These are phyloP conservation scores for Antitype chi DNA, from an alignment of 2,888 invertebrate genomes.

Conservation along the genomic window DNA sequence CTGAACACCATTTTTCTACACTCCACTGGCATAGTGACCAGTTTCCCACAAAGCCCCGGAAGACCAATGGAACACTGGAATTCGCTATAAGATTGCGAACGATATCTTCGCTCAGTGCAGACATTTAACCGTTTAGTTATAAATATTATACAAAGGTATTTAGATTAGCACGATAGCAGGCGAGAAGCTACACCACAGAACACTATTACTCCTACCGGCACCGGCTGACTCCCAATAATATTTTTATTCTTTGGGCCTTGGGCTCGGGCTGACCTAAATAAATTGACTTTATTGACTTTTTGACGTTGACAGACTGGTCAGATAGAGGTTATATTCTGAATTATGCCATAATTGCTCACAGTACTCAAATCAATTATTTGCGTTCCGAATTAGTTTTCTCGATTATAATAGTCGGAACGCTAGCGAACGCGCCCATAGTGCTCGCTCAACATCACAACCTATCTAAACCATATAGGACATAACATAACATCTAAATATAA, in stretches of 20 bases:
- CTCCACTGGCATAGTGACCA: constrained; percentile 92
- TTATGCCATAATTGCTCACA: no score
- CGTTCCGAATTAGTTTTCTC: no score
- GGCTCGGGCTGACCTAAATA: constrained; percentile 3
- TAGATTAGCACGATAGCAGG: neutral
- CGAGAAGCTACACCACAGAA: neutral
- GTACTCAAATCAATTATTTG: no score
- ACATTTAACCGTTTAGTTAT: constrained; percentile 69
- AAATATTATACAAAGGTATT: constrained; percentile 2
- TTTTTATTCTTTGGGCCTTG: no score
- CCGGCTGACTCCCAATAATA: no score
- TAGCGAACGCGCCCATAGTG: neutral
- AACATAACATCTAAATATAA: no score
- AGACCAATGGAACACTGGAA: constrained; percentile 87
- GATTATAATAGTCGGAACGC: neutral
- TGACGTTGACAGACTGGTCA: neutral
- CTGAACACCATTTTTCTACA: constrained; percentile 90
- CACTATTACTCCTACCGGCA: no score
- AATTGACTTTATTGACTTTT: neutral
- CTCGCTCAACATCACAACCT: neutral
- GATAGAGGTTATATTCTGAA: no score
- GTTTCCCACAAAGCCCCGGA: constrained; percentile 87
- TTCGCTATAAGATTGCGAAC: constrained; percentile 75
- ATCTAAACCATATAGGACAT: no score
- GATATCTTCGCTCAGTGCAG: constrained; percentile 75